A percentile compares a stretch with the other conserved stretches of the same genome.
These are phyloP conservation scores for Phocides pigmalion DNA, from an alignment of 1,140 invertebrate species.

Conservation along the genomic window DNA sequence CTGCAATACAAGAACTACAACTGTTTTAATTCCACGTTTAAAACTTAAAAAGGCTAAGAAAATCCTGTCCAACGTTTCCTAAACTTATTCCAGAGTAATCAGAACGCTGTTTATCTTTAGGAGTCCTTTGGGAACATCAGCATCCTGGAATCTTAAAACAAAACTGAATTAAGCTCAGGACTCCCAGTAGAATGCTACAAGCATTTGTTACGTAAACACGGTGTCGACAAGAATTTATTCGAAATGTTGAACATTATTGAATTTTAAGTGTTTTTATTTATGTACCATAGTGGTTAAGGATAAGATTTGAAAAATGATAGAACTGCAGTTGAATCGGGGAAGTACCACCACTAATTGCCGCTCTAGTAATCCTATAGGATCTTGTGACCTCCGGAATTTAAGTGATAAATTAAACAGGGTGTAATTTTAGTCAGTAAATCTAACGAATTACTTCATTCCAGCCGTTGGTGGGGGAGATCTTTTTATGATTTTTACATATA, in stretches of 20 bases:
- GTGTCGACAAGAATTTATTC: background rate
- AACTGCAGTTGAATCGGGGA: too few relatives aligned
- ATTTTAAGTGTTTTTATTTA: too few relatives aligned
- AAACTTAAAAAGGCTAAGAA: background rate
- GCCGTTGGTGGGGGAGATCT: too few relatives aligned
- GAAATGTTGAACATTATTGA: background rate
- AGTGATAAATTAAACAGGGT: too few relatives aligned
- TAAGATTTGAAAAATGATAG: too few relatives aligned
- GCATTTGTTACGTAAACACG: constrained; percentile 1
- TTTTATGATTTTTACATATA: too few relatives aligned
- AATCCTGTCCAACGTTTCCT: background rate
- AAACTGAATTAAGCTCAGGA: constrained; percentile 3
- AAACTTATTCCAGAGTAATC: constrained; percentile 7
- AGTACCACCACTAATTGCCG: too few relatives aligned
- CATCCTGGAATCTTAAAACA: constrained; percentile 2
- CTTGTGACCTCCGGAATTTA: too few relatives aligned
- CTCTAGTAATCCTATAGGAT: too few relatives aligned
- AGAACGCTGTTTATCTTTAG: constrained; percentile 10
- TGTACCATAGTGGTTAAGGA: too few relatives aligned
- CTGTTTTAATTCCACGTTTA: background rate
- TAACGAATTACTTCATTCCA: too few relatives aligned
- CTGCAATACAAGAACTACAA: background rate
- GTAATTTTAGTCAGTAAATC: too few relatives aligned
- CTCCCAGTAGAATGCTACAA: background rate
- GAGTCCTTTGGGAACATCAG: constrained; percentile 9